Evolutionary conservation across 2,113 vertebrate species (phyloP).

Genomic region (Odontophorus gujanensis): DNA sequence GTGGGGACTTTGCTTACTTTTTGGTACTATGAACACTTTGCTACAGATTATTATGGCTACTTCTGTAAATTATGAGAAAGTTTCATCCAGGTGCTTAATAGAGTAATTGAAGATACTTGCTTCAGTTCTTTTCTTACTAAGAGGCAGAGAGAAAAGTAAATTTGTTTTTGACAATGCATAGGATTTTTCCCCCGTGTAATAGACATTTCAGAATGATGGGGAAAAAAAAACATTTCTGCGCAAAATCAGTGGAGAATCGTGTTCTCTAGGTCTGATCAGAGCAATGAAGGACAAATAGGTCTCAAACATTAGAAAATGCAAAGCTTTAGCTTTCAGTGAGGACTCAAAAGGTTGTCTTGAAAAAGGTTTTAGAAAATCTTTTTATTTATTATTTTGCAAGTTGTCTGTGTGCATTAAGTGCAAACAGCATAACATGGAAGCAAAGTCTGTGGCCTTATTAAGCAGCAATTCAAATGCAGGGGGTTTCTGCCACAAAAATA

Average conservation of each 20-base stretch:
- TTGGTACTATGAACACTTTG: not conserved
- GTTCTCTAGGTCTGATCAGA: not conserved
- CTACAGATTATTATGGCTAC: not conserved
- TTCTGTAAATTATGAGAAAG: not conserved
- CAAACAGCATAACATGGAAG: not conserved
- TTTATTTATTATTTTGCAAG: constrained; percentile 16
- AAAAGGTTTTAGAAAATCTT: not conserved
- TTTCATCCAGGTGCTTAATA: not conserved
- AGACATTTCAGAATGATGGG: not conserved
- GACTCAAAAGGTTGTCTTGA: not conserved
- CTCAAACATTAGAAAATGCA: not conserved
- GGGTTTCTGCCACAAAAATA: not conserved
- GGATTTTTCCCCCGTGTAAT: not conserved
- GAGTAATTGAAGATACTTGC: not conserved
- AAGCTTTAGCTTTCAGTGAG: not conserved
- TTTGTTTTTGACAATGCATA: not conserved
- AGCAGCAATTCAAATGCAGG: not conserved
- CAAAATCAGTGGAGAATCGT: not conserved
- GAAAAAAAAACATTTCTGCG: too few relatives aligned
- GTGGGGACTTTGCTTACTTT: not conserved
- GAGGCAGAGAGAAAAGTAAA: not conserved
- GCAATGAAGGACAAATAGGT: not conserved
- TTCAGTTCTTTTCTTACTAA: not conserved
- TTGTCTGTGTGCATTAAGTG: not conserved
- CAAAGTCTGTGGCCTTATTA: not conserved